phyloP scores from a whole-genome alignment of 1,140 invertebrate species.

The Varroa destructor region DNA sequence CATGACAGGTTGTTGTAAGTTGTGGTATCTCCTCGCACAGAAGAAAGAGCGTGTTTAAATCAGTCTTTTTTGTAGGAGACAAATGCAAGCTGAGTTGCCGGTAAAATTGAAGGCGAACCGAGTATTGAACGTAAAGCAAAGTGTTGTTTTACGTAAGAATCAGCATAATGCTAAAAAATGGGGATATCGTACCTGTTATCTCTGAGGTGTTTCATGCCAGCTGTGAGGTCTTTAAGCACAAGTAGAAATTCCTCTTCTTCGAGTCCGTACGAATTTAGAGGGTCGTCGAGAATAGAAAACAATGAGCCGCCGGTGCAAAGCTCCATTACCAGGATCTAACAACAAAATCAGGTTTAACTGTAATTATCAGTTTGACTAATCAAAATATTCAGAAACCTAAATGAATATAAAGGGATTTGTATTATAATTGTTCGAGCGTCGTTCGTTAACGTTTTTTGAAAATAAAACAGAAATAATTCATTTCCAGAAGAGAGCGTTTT shows the following conservation, averaged over 20 bases:
- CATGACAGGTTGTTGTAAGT: no score
- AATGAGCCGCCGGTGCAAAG: slow-evolving; percentile 68
- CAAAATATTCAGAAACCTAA: neutral
- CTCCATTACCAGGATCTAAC: slow-evolving; percentile 89
- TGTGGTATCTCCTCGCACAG: no score
- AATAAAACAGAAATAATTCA: no score
- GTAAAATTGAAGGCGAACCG: no score
- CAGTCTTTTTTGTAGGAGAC: no score
- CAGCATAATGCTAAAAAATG: no score
- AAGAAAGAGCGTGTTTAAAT: no score
- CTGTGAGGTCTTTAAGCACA: slow-evolving; percentile 64
- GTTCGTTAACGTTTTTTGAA: neutral
- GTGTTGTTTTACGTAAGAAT: no score
- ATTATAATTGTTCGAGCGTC: no score
- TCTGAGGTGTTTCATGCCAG: slow-evolving; percentile 85
- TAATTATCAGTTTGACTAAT: slow-evolving; percentile 5
- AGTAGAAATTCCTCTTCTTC: slow-evolving; percentile 77
- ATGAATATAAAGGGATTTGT: neutral
- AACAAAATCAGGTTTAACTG: slow-evolving; percentile 2
- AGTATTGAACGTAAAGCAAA: no score
- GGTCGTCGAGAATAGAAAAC: slow-evolving; percentile 83
- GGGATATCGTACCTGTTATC: slow-evolving; percentile 51
- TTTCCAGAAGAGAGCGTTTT: no score
- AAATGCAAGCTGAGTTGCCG: no score
- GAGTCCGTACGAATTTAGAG: slow-evolving; percentile 81